Conservation (phyloP, 1,140 invertebrate genomes). For the Diorhabda elongata region DNA sequence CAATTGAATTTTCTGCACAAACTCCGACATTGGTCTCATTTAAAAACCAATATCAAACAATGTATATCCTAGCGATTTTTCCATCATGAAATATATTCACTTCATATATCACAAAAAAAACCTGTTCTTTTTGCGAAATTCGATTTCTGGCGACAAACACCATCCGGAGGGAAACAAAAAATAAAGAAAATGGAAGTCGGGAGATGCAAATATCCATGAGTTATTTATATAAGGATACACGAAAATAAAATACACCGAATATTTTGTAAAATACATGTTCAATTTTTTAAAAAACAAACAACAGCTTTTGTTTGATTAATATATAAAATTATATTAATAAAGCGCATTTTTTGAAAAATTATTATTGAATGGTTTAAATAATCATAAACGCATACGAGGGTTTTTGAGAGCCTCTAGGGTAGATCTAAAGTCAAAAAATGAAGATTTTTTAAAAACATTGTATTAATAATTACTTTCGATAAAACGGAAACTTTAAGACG, state of each 20-base stretch:
- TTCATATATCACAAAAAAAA: constrained; percentile 10
- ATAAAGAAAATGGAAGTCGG: constrained; percentile 9
- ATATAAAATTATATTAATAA: no score
- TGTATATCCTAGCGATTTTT: neutral
- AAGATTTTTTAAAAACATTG: no score
- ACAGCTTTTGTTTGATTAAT: no score
- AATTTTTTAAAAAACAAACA: neutral
- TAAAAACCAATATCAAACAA: constrained; percentile 13
- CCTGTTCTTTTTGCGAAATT: constrained; percentile 9
- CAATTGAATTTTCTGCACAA: neutral
- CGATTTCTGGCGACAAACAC: constrained; percentile 4
- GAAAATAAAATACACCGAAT: constrained; percentile 8
- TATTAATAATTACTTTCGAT: no score
- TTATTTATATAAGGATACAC: constrained; percentile 13
- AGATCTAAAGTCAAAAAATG: no score
- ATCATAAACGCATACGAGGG: no score
- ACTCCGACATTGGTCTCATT: constrained; percentile 6
- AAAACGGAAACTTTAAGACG: no score
- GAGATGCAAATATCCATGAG: constrained; percentile 9
- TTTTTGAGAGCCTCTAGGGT: no score
- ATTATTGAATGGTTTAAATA: no score
- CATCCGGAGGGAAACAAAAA: constrained; percentile 6
- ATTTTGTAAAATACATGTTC: neutral
- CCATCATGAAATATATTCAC: constrained; percentile 10
- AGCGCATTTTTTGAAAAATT: no score